These are phyloP conservation scores for Tinea pellionella DNA, from an alignment of 2,888 invertebrate genomes.

Conservation along the genomic window DNA sequence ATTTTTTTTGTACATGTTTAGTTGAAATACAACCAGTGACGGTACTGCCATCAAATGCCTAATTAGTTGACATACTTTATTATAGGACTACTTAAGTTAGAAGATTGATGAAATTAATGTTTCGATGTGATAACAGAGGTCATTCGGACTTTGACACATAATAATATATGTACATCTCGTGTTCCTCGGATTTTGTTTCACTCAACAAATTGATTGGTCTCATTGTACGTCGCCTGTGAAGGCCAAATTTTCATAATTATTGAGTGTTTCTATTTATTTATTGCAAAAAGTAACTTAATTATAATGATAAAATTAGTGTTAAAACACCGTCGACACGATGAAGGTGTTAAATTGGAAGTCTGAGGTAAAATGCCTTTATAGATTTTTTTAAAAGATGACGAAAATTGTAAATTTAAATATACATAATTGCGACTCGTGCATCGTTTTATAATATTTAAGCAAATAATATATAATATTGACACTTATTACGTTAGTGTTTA, in stretches of 20 bases:
- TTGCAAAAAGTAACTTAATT: conserved; percentile 50
- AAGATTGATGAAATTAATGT: conserved; percentile 58
- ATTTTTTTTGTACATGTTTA: conserved; percentile 51
- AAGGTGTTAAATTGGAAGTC: conserved; percentile 67
- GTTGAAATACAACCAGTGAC: conserved; percentile 62
- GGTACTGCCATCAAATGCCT: conserved; percentile 69
- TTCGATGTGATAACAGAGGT: conserved; percentile 60
- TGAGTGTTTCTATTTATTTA: conserved; percentile 50
- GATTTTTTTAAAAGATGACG: conserved; percentile 60
- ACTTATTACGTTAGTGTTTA: conserved; percentile 64
- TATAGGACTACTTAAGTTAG: conserved; percentile 40
- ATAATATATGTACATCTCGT: neutral
- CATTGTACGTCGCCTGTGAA: conserved; percentile 14
- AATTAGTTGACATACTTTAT: conserved; percentile 55
- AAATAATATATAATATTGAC: conserved; percentile 53
- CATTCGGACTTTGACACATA: conserved; percentile 18
- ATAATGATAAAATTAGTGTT: conserved; percentile 52
- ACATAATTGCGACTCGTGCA: conserved; percentile 49
- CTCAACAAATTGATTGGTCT: conserved; percentile 5
- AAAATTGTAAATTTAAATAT: conserved; percentile 48
- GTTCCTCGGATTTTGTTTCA: neutral
- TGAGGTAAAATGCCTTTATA: conserved; percentile 70
- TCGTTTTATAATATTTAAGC: conserved; percentile 45
- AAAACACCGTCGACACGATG: conserved; percentile 48
- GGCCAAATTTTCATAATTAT: conserved; percentile 25